Conservation (phyloP, 2,888 invertebrate species). For the Chrysolina americana region DNA sequence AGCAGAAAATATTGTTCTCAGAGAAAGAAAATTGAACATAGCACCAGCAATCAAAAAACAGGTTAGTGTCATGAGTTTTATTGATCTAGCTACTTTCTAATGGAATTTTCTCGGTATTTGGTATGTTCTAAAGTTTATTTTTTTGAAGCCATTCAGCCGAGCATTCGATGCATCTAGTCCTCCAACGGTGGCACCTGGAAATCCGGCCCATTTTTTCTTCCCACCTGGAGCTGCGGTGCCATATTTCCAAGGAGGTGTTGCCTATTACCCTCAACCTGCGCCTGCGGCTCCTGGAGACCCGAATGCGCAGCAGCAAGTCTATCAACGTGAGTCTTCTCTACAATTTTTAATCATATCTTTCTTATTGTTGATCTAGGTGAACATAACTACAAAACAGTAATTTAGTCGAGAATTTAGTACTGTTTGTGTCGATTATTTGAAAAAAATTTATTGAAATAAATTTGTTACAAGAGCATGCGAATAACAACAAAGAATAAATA, state of each 20-base stretch:
- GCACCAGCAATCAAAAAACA: slow-evolving; percentile 91
- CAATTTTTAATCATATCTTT: not conserved
- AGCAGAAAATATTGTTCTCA: slow-evolving; percentile 83
- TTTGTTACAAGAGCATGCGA: too few relatives aligned
- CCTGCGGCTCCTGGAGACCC: slow-evolving; percentile 62
- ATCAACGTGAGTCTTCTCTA: slow-evolving; percentile 62
- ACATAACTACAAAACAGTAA: not conserved
- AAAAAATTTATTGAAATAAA: too few relatives aligned
- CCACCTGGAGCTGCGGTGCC: slow-evolving; percentile 67
- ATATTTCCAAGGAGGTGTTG: slow-evolving; percentile 66
- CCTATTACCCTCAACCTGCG: slow-evolving; percentile 64
- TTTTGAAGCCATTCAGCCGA: slow-evolving; percentile 69
- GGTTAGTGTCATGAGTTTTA: slow-evolving; percentile 51
- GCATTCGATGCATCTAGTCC: slow-evolving; percentile 73
- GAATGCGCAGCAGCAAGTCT: slow-evolving; percentile 64
- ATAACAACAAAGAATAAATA: too few relatives aligned
- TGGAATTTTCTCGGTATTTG: slow-evolving; percentile 1
- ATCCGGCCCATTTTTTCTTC: slow-evolving; percentile 67
- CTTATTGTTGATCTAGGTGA: not conserved
- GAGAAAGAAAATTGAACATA: slow-evolving; percentile 87
- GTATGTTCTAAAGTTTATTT: not conserved
- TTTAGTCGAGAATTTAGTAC: too few relatives aligned
- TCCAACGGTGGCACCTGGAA: slow-evolving; percentile 70
- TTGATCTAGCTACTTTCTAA: not conserved
- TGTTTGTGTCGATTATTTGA: too few relatives aligned